Evolutionary conservation across 1,140 invertebrate species (phyloP).

Genomic region (Drosophila ogumai): DNA sequence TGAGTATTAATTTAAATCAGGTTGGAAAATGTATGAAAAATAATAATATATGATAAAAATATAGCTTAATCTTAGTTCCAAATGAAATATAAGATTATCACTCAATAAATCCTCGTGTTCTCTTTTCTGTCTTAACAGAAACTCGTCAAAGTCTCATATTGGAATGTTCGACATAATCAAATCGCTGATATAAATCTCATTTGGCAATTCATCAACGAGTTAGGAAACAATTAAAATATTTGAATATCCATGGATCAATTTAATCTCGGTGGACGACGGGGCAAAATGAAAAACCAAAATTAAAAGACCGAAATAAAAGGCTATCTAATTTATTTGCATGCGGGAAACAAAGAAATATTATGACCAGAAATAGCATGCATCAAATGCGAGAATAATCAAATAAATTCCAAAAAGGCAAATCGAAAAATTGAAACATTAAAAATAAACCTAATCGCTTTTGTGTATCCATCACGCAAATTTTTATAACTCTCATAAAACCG

Average conservation of each 20-base stretch:
- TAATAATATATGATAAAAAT: no score
- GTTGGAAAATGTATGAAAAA: not conserved
- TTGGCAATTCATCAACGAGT: slow-evolving; percentile 25
- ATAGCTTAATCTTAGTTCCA: not conserved
- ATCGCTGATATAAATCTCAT: not conserved
- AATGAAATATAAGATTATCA: not conserved
- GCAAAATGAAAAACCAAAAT: slow-evolving; percentile 5
- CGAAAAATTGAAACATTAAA: slow-evolving; percentile 66
- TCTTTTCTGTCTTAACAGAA: not conserved
- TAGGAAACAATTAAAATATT: slow-evolving; percentile 29
- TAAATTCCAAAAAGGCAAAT: slow-evolving; percentile 42
- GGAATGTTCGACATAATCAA: slow-evolving; percentile 19
- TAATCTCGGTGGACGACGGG: not conserved
- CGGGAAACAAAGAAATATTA: slow-evolving; percentile 42
- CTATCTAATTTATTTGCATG: slow-evolving; percentile 35
- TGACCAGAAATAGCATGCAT: slow-evolving; percentile 49
- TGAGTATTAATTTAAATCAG: not conserved
- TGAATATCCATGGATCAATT: slow-evolving; percentile 11
- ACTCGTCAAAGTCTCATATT: not conserved
- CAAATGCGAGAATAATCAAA: slow-evolving; percentile 38
- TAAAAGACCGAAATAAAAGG: slow-evolving; percentile 19
- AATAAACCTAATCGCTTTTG: slow-evolving; percentile 68
- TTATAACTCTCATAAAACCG: slow-evolving; percentile 60
- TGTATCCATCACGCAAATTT: slow-evolving; percentile 69
- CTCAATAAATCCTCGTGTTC: not conserved